Evolutionary conservation across 2,113 vertebrate genomes (phyloP).

Genomic region (Crotalus helleri): DNA sequence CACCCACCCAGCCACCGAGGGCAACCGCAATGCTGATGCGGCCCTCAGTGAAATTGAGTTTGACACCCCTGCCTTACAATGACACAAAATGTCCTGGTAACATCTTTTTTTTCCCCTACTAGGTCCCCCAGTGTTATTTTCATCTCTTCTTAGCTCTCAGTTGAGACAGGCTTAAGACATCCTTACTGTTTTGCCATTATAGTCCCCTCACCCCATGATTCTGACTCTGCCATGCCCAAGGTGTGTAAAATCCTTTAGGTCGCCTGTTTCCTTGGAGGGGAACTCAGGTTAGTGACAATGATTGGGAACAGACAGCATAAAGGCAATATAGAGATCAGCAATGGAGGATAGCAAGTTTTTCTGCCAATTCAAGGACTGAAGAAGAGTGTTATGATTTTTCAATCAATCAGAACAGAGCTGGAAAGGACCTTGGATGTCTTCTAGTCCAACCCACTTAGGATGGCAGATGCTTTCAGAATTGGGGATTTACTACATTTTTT

Average conservation of each 20-base stretch:
- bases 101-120: neutral
- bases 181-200: neutral
- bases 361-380: neutral
- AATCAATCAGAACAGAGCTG: no score
- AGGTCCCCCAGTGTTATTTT: neutral
- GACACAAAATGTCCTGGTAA: neutral
- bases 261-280: neutral
- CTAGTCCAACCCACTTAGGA: neutral
- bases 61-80: neutral
- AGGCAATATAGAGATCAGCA: neutral
- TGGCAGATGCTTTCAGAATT: neutral
- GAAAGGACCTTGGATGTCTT: no score
- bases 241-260: neutral
- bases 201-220: neutral
- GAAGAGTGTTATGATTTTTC: neutral
- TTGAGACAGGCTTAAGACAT: neutral
- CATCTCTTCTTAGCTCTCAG: neutral
- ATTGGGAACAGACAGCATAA: neutral
- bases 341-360: neutral
- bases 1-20: no score
- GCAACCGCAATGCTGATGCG: no score
- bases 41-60: no score
- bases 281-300: neutral
- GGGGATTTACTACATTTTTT: neutral
- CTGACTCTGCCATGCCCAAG: neutral